A percentile compares a stretch with the other conserved stretches of the same genome.
Evolutionary conservation across 1,140 invertebrate species (phyloP).

Genomic region (Gonatopus flavifemur): DNA sequence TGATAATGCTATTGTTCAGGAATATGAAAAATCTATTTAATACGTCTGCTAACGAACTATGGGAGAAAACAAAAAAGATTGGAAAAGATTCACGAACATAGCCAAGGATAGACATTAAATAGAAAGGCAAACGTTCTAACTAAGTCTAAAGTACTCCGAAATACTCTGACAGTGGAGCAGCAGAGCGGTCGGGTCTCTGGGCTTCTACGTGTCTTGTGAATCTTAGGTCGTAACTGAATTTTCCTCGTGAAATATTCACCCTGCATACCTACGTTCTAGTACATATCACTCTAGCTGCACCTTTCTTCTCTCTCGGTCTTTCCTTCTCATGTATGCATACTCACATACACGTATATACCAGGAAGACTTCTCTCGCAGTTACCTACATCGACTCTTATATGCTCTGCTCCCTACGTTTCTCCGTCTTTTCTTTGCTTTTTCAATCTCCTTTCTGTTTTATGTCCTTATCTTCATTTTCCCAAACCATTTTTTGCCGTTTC

Average conservation of each 20-base stretch:
- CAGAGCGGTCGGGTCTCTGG: constrained; percentile 35
- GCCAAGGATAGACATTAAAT: constrained; percentile 44
- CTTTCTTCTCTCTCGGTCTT: constrained; percentile 33
- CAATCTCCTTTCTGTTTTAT: constrained; percentile 2
- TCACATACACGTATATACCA: too few species aligned
- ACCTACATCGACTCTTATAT: too few species aligned
- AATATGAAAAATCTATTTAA: too few species aligned
- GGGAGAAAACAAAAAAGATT: constrained; percentile 30
- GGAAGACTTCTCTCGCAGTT: too few species aligned
- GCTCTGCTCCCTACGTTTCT: not conserved
- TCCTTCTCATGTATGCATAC: too few species aligned
- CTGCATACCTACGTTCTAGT: constrained; percentile 49
- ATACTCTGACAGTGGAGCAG: constrained; percentile 38
- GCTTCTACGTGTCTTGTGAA: constrained; percentile 52
- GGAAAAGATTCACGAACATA: constrained; percentile 25
- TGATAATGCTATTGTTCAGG: too few species aligned
- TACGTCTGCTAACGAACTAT: too few species aligned
- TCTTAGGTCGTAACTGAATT: constrained; percentile 55
- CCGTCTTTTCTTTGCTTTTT: not conserved
- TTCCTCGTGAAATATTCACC: constrained; percentile 56
- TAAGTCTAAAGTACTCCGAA: constrained; percentile 53
- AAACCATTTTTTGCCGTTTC: too few species aligned
- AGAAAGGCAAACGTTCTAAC: constrained; percentile 54
- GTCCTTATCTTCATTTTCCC: constrained; percentile 15
- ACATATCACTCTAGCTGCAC: constrained; percentile 48